Base-by-base conservation (phyloP, 2,888 invertebrate species). In the Liodrosophila aerea region DNA sequence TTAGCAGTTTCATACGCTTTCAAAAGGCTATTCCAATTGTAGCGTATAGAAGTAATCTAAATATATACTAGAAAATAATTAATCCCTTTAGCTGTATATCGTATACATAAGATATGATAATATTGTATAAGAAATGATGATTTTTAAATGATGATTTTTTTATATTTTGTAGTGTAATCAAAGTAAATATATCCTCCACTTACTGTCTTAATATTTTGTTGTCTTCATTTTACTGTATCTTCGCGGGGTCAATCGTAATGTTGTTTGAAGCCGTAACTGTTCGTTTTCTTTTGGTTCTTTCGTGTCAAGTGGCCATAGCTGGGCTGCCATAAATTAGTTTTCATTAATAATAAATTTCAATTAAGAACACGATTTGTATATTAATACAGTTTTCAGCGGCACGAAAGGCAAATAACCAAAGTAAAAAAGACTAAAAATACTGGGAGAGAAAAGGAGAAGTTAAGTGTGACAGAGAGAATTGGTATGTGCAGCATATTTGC, bases 321-420 rank as follows among this genome's bases (percentile, higher is more conserved):
- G 40, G 41, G 9, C 60, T 60, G 76, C 73, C 75, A 72, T 84
- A 77, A 75, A 74, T 81, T 77, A 58, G 64, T 66, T 72, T 78
- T 81, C 74, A 78, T 78, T 73, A 84, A 78, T 74, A 74, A 86
- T 86, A 84, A 84, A 86, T 86, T 78, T 85, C 85, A 82, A 84
- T 86, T 86, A 84, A 69, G 72, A 69, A 52, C 84, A 84, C 86
- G 84, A 75, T 86, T 86, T 85, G 65, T 59, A 63, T 76, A 68
- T 85, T 78, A 82, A 85, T 82, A 76, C 82, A 76, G 74, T 78
- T 82, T 76, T 82, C 78, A 72, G 61, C 76, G 65, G 74, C 80
- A 83, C 75, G 72, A 77, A 69, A 68, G 50, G 60, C 63, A 78
- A 81, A 81, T 66, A 76, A 56, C 60, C 58, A 67, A 58, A 47